A percentile compares a stretch with the other conserved stretches of the same genome.
Conservation (phyloP, 2,888 invertebrate genomes). For the Eristalis tenax region DNA sequence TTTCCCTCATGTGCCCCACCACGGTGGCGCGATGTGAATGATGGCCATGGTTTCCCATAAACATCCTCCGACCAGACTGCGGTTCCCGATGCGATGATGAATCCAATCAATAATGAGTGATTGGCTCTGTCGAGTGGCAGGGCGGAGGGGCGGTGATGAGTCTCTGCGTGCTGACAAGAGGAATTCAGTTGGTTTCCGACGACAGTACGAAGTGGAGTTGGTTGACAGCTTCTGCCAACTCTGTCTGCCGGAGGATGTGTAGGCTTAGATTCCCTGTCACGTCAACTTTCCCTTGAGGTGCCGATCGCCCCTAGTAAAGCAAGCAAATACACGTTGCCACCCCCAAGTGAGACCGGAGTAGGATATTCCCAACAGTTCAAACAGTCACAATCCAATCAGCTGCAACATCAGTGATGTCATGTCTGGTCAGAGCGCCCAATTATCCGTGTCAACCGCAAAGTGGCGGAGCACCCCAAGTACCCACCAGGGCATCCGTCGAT, state of each 20-base stretch:
- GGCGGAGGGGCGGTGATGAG: neutral
- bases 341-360: too few relatives aligned
- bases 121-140: neutral
- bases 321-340: too few relatives aligned
- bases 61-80: neutral
- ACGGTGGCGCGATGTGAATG: neutral
- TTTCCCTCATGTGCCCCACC: conserved; percentile 13
- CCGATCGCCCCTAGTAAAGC: too few relatives aligned
- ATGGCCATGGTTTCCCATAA: conserved; percentile 16
- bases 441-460: conserved; percentile 12
- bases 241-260: too few relatives aligned
- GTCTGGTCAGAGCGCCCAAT: conserved; percentile 17
- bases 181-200: too few relatives aligned
- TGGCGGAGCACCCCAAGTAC: neutral
- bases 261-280: too few relatives aligned
- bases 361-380: neutral
- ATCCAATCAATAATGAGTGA: conserved; percentile 26
- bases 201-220: too few relatives aligned
- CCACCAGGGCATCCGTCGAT: neutral
- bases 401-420: neutral
- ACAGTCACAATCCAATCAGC: neutral
- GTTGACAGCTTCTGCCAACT: too few relatives aligned
- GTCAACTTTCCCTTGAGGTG: too few relatives aligned
- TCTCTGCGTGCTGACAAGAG: neutral
- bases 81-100: neutral